Evolutionary conservation across 2,888 invertebrate species (phyloP), one percentile per base, ranked within the genome.

Genomic region (Troides oblongomaculatus): DNA sequence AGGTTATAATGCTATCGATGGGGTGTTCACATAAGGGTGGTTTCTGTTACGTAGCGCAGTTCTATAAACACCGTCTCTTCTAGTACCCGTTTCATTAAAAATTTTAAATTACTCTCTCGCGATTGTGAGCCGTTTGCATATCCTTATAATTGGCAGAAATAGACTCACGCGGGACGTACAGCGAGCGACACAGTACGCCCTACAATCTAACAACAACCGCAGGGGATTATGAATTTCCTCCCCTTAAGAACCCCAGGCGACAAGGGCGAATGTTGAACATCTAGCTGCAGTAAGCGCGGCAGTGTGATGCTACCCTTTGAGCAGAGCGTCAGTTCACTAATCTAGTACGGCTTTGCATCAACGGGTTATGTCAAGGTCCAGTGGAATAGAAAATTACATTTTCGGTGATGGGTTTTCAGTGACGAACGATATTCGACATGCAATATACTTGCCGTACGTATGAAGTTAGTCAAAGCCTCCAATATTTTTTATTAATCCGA

Each of bases 91-190:
- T 58, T 36, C 21, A 61, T 56, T 57, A 23, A 69, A 74, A 66
- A 77, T 81, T 83, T 82, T 79, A 83, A 85, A 84, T 83, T 81
- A 82, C 78, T 66, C 70, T 69, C 73, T 72, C 76, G 78, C 79
- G 79, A 83, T 83, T 84, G 82, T 81, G 75, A 83, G 79, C 79
- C 79, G 79, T 83, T 81, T 81, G 80, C 81, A 82, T 83, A 83
- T 81, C 76, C 75, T 74, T 79, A 76, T 83, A 85, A 85, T 84
- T 85, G 83, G 76, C 73, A 68, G 76, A 74, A 83, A 83, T 76
- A 77, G 77, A 79, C 79, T 72, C 74, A 70, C 62, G 71, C 64
- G 73, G 64, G 69, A 61, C 62, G 70, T 58, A 58, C 58, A 50
- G 69, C 73, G 71, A 71, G 70, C 70, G 71, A 68, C 60, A 46